Conservation (phyloP, 2,797 vertebrate genomes). For the Melanotaenia trifasciata region DNA sequence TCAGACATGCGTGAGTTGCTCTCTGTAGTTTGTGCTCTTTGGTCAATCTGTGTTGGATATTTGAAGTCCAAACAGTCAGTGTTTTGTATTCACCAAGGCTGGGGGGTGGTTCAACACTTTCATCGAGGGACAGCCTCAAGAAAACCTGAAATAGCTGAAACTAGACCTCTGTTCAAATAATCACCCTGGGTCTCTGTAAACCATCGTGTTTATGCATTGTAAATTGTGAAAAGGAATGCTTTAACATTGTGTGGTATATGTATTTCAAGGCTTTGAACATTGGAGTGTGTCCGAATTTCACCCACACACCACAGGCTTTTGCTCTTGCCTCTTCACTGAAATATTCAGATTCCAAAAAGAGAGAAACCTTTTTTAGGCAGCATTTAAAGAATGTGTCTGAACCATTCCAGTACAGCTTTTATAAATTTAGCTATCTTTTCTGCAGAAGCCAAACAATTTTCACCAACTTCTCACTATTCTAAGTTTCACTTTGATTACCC, state of each 20-base stretch:
- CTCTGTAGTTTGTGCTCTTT: slow-evolving; percentile 51
- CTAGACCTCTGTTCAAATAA: slow-evolving; percentile 81
- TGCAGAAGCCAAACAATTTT: slow-evolving; percentile 51
- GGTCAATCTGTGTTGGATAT: slow-evolving; percentile 64
- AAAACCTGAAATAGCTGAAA: slow-evolving; percentile 80
- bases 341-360: slow-evolving; percentile 77
- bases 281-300: slow-evolving; percentile 78
- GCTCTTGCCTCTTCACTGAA: slow-evolving; percentile 73
- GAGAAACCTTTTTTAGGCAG: slow-evolving; percentile 49
- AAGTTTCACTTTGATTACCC: slow-evolving; percentile 63
- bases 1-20: slow-evolving; percentile 16
- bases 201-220: slow-evolving; percentile 79
- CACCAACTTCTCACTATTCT: slow-evolving; percentile 43
- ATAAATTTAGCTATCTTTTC: slow-evolving; percentile 60
- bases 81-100: slow-evolving; percentile 57
- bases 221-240: slow-evolving; percentile 80
- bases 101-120: slow-evolving; percentile 72
- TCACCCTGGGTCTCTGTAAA: slow-evolving; percentile 75
- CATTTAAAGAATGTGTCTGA: slow-evolving; percentile 72
- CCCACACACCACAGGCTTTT: slow-evolving; percentile 80
- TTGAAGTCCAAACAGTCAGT: slow-evolving; percentile 67
- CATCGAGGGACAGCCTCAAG: slow-evolving; percentile 50
- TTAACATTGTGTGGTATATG: slow-evolving; percentile 79
- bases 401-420: slow-evolving; percentile 57
- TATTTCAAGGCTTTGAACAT: slow-evolving; percentile 82